These are phyloP conservation scores for Bergia puertoricense DNA, from an alignment of 92 coral and sea anemone species.

Conservation along the genomic window DNA sequence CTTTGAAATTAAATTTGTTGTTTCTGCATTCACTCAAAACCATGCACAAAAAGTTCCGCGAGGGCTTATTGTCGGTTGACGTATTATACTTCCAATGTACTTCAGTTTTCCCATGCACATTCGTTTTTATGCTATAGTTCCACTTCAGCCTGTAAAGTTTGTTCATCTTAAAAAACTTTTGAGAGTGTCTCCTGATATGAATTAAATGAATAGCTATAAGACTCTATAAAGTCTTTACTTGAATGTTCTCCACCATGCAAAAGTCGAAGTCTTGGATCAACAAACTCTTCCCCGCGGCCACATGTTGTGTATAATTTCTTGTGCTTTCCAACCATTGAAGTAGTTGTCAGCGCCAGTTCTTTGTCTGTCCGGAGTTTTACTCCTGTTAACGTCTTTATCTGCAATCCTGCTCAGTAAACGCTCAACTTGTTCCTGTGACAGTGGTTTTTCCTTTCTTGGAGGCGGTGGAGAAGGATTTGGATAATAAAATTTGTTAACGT, in stretches of 20 bases:
- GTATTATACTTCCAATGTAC: too few relatives aligned
- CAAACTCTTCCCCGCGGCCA: background rate
- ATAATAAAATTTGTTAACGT: slow-evolving; percentile 53
- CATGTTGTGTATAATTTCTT: slow-evolving; percentile 36
- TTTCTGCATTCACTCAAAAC: background rate
- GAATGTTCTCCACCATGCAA: background rate
- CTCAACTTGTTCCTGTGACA: slow-evolving; percentile 53
- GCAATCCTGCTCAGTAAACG: slow-evolving; percentile 79
- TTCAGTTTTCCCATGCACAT: too few relatives aligned
- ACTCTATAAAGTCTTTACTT: background rate
- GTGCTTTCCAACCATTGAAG: slow-evolving; percentile 66
- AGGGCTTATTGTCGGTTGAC: too few relatives aligned
- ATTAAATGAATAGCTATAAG: background rate
- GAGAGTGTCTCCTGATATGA: background rate
- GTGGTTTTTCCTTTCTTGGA: slow-evolving; percentile 35
- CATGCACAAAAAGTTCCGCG: background rate
- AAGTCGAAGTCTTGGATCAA: background rate
- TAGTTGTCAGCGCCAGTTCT: slow-evolving; percentile 76
- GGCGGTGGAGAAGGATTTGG: slow-evolving; percentile 25
- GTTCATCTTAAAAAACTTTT: background rate
- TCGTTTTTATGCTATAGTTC: background rate
- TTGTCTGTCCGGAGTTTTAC: slow-evolving; percentile 83
- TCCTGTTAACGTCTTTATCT: slow-evolving; percentile 63
- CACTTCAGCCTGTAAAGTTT: background rate
- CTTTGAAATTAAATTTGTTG: background rate